Evolutionary conservation across 2,113 vertebrate species (phyloP).

Genomic region (Meleagris gallopavo): DNA sequence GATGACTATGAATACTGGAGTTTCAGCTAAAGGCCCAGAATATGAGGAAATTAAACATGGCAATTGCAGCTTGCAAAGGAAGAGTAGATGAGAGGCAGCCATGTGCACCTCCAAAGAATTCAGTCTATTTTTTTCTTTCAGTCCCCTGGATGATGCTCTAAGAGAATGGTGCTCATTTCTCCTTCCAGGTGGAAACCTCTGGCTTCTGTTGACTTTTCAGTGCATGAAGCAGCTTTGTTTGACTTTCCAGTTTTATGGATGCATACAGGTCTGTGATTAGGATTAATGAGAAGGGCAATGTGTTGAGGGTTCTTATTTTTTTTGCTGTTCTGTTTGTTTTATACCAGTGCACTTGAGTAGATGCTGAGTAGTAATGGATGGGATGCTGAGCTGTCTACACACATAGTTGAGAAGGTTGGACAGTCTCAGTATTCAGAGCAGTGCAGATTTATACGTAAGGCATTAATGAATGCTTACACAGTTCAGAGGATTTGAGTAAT

Average conservation of each 20-base stretch:
- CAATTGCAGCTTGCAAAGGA: rapidly evolving
- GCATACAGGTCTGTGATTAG: not conserved
- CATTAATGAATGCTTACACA: not conserved
- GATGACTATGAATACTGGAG: not conserved
- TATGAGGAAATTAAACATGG: not conserved
- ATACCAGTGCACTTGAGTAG: not conserved
- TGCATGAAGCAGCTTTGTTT: not conserved
- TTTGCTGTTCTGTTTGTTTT: not conserved
- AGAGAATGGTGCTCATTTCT: not conserved
- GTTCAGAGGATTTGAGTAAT: not conserved
- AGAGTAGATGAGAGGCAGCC: not conserved
- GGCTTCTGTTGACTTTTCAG: not conserved
- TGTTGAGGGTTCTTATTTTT: not conserved
- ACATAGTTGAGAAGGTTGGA: not conserved
- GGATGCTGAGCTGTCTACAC: not conserved
- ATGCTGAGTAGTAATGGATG: not conserved
- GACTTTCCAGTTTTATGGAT: not conserved
- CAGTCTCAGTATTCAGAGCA: not conserved
- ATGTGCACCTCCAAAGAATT: not conserved
- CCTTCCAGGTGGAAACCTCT: not conserved
- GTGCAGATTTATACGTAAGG: not conserved
- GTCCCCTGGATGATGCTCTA: not conserved
- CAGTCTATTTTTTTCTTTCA: not conserved
- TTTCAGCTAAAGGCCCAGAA: not conserved
- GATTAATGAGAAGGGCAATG: not conserved